phyloP scores from a whole-genome alignment of 2,888 invertebrate genomes.

The Ophioninae sp. region DNA sequence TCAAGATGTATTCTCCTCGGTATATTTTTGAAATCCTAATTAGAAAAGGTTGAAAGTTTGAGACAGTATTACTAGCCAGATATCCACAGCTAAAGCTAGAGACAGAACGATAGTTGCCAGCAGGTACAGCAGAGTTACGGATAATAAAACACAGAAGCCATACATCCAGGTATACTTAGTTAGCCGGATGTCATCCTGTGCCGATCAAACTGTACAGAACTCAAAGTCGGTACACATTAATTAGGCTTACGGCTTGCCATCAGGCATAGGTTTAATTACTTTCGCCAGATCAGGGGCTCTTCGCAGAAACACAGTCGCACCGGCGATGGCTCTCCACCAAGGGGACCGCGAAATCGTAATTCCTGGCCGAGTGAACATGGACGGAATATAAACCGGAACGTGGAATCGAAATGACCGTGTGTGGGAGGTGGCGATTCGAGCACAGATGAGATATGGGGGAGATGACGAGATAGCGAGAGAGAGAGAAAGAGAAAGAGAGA shows the following conservation, averaged over 20 bases:
- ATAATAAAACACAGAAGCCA: not conserved
- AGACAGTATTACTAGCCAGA: not conserved
- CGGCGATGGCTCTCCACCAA: conserved; percentile 49
- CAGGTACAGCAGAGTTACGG: not conserved
- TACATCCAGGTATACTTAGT: conserved; percentile 1
- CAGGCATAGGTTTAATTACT: conserved; percentile 78
- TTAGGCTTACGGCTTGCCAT: conserved; percentile 76
- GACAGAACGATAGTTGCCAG: not conserved
- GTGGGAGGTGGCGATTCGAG: conserved; percentile 21
- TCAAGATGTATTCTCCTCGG: too few species aligned
- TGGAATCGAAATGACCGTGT: conserved; percentile 31
- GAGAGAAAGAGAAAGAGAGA: conserved; percentile 14
- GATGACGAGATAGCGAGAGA: conserved; percentile 40
- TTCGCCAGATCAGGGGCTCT: conserved; percentile 76
- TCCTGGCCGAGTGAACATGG: conserved; percentile 32
- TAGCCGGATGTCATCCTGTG: conserved; percentile 3
- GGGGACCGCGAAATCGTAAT: conserved; percentile 15
- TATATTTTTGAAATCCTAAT: too few species aligned
- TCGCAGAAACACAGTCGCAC: conserved; percentile 50
- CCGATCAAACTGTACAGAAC: conserved; percentile 17
- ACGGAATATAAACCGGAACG: conserved; percentile 50
- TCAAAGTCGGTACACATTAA: conserved; percentile 77
- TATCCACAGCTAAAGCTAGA: not conserved
- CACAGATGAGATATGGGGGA: conserved; percentile 27
- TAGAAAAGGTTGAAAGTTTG: too few species aligned